A percentile compares a stretch with the other conserved stretches of the same genome.
phyloP scores from a whole-genome alignment of 2,113 vertebrate species.

The Aix galericulata region DNA sequence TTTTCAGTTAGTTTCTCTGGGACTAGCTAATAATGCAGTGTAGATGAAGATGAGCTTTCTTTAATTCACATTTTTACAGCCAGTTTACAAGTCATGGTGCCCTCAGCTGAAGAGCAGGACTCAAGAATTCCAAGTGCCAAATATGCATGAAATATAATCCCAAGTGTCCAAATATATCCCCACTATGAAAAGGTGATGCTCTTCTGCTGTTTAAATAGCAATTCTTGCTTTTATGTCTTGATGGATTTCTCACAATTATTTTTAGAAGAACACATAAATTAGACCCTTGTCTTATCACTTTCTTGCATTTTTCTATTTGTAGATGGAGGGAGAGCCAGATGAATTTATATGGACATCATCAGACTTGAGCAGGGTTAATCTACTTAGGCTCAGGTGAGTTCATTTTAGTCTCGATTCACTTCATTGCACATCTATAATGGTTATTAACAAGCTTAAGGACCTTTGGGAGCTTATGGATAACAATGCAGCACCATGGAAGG shows the following conservation, averaged over 20 bases:
- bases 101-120: background rate
- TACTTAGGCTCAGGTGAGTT: constrained; percentile 98
- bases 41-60: background rate
- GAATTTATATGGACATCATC: constrained; percentile 67
- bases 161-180: background rate
- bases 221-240: background rate
- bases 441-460: constrained; percentile 99
- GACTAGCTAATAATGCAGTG: background rate
- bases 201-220: background rate
- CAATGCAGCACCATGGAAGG: constrained; percentile 82
- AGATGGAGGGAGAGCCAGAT: constrained; percentile 49
- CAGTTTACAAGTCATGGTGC: background rate
- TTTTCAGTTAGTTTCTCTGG: background rate
- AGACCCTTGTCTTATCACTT: background rate
- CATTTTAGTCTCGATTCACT: constrained; percentile 94
- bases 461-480: constrained; percentile 93
- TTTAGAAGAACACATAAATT: constrained; percentile 11
- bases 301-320: constrained; percentile 51
- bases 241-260: constrained; percentile 1
- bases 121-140: background rate
- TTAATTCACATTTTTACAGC: background rate
- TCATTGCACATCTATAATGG: constrained; percentile 96
- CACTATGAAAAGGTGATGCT: background rate
- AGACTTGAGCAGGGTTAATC: constrained; percentile 86
- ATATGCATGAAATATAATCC: background rate